Evolutionary conservation across 2,797 vertebrate species (phyloP).

Genomic region (Crypturellus tataupa): DNA sequence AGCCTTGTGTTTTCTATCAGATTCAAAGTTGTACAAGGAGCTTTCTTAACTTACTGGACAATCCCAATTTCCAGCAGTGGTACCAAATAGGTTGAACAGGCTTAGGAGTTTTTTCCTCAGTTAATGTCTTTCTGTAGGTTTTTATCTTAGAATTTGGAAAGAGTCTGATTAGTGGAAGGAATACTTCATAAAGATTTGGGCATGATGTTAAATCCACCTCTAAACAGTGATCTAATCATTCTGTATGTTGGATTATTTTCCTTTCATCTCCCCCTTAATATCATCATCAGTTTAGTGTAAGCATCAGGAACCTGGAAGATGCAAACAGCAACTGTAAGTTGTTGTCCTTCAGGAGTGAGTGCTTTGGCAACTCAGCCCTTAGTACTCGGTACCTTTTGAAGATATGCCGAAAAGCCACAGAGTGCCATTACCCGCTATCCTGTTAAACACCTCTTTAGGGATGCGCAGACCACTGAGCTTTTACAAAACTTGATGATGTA

Average conservation of each 20-base stretch:
- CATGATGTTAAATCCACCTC: neutral
- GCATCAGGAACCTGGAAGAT: neutral
- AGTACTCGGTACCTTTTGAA: neutral
- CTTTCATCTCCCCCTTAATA: neutral
- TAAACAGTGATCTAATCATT: neutral
- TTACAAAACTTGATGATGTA: neutral
- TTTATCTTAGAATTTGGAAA: conserved; percentile 1
- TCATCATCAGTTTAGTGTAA: neutral
- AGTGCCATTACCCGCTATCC: neutral
- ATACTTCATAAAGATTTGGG: neutral
- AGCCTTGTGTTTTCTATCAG: neutral
- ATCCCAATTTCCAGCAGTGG: neutral
- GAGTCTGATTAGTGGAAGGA: neutral
- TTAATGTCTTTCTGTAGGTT: neutral
- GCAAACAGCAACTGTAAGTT: neutral
- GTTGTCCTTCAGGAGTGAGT: neutral
- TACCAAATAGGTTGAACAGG: neutral
- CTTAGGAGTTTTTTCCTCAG: neutral
- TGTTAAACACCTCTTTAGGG: neutral
- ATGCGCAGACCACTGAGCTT: neutral
- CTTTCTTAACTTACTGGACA: neutral
- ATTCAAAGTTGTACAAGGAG: conserved; percentile 17
- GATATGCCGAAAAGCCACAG: neutral
- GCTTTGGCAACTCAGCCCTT: neutral
- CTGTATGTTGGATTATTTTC: neutral